Evolutionary conservation across 2,113 vertebrate genomes (phyloP), one percentile per base, ranked within the genome.

Genomic region (Hippocampus mohnikei): DNA sequence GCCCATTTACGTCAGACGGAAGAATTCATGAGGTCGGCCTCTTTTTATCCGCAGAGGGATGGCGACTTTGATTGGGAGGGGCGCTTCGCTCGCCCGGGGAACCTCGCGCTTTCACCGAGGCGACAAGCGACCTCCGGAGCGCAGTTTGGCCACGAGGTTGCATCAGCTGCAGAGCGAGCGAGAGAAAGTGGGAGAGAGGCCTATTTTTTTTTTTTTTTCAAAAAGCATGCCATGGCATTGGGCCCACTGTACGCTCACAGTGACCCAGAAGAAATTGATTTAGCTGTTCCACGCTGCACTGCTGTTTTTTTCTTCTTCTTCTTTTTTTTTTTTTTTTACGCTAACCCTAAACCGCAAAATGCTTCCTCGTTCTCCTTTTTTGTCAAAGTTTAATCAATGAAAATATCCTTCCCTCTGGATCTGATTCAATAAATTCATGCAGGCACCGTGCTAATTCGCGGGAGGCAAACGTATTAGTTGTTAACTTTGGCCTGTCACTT

Each of bases 121-220:
- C 68, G 65, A 85, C 79, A 69, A 71, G 75, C 46, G 69, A 73
- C 75, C 84, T 84, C 80, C 81, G 74, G 69, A 82, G 69, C 75
- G 76, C 55, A 33, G 72, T 75, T 88, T 90, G 91, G 83, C 86
- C 65, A 13, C 33, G 1, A 68, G 72, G 70, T 90, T 91, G 86
- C 85, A 83, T 92, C 86, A 92, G 87, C 87, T 80, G 72, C 71
- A 20, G 67, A 21, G 5, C 8, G 21, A 53, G 20, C 15, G 8
- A 62, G 72, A 78, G 73, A 76, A 74, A 42, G 56, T 37, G 52
- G 61, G 74, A 77, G 76, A 76, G 76, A 41, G 56, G 44, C 66
- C 58, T 64, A 71, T 61, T 52, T 66, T 63, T 73, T 67, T 61
- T 50, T 66, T 63, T 73, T 66, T 50, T 50, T 13, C 69, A 41